Conservation (phyloP, 37 sponge, comb jelly and placozoan species). For the Aplysina aerophoba region DNA sequence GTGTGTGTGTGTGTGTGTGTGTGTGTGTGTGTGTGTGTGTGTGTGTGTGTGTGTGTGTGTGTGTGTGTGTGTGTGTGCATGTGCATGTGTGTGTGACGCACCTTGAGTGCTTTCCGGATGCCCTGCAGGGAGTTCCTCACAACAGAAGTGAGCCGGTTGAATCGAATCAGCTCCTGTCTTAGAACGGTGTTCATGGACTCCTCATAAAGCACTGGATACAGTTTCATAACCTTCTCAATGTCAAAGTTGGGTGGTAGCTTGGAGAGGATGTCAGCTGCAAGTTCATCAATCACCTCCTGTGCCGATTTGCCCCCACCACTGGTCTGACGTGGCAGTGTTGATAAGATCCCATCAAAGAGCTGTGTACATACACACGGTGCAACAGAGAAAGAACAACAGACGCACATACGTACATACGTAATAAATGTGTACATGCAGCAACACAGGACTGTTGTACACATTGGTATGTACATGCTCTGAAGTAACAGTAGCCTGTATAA, state of each 20-base stretch:
- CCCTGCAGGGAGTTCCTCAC: conserved; percentile 86
- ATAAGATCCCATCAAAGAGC: conserved; percentile 92
- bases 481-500: too few species aligned
- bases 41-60: too few species aligned
- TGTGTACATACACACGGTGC: neutral
- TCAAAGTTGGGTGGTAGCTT: conserved; percentile 95
- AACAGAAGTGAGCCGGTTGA: conserved; percentile 93
- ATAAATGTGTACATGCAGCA: too few species aligned
- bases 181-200: conserved; percentile 99
- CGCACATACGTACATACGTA: too few species aligned
- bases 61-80: neutral
- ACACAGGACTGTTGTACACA: too few species aligned
- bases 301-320: conserved; percentile 93
- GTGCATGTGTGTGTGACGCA: conserved; percentile 20
- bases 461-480: too few species aligned
- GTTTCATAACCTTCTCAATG: conserved; percentile 86
- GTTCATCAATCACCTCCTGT: conserved; percentile 90
- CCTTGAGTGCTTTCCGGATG: conserved; percentile 96
- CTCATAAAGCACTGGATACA: conserved; percentile 90
- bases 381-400: too few species aligned
- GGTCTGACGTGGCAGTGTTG: conserved; percentile 89
- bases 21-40: conserved; percentile 17
- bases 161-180: conserved; percentile 95
- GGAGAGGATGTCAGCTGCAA: conserved; percentile 94
- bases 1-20: neutral